These are phyloP conservation scores for Pogonophryne albipinna DNA, from an alignment of 2,797 vertebrate genomes.

Conservation along the genomic window DNA sequence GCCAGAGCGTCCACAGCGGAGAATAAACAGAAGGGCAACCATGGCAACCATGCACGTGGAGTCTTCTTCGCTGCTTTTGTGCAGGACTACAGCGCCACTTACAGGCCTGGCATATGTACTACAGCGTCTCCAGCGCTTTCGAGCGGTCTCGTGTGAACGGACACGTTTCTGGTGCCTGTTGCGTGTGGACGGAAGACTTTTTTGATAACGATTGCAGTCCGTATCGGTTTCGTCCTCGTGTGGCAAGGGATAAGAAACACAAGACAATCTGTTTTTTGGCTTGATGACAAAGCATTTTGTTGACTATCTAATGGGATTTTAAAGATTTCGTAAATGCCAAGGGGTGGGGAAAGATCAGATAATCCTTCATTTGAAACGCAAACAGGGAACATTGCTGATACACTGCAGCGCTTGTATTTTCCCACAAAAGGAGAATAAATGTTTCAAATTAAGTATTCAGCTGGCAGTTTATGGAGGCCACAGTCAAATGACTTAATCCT, in stretches of 20 bases:
- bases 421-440: background rate
- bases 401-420: background rate
- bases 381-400: constrained; percentile 1
- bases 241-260: background rate
- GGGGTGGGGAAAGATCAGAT: background rate
- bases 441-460: constrained; percentile 4
- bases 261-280: constrained; percentile 8
- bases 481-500: constrained; percentile 12
- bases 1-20: no score
- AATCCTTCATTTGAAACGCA: constrained; percentile 15
- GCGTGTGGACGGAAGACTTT: no score
- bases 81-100: no score
- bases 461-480: constrained; percentile 11
- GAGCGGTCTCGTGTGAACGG: no score
- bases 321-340: constrained; percentile 3
- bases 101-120: no score
- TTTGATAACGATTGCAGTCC: no score
- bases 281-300: background rate
- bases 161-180: no score
- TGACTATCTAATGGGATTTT: constrained; percentile 22
- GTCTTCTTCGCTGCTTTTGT: no score
- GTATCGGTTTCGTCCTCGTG: no score
- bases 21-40: no score
- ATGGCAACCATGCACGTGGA: no score
- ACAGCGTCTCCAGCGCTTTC: no score